These are phyloP conservation scores for Cydia splendana DNA, from an alignment of 1,140 invertebrate genomes.

Conservation along the genomic window DNA sequence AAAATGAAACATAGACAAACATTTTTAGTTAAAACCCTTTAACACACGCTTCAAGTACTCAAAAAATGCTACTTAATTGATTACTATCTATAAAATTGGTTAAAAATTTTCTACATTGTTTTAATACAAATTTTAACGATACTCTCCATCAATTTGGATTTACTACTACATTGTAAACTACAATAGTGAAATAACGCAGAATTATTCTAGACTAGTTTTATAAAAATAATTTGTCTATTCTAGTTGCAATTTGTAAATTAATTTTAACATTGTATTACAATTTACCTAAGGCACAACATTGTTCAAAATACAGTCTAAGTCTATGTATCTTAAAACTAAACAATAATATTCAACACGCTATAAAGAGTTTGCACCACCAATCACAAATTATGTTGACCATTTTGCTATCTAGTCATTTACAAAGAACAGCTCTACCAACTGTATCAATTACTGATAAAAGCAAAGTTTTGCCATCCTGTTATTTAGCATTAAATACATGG, in stretches of 20 bases:
- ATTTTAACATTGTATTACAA: slow-evolving; percentile 50
- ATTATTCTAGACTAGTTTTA: slow-evolving; percentile 44
- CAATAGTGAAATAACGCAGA: slow-evolving; percentile 28
- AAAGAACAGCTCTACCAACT: slow-evolving; percentile 57
- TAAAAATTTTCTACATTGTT: not conserved
- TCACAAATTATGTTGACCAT: slow-evolving; percentile 58
- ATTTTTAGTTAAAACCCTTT: slow-evolving; percentile 47
- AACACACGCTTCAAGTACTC: slow-evolving; percentile 50
- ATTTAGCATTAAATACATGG: not conserved
- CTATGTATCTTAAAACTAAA: slow-evolving; percentile 70
- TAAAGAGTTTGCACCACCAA: slow-evolving; percentile 78
- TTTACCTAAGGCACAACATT: slow-evolving; percentile 69
- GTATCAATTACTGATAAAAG: slow-evolving; percentile 41
- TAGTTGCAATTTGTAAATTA: slow-evolving; percentile 43
- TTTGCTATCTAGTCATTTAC: slow-evolving; percentile 55
- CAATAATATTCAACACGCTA: slow-evolving; percentile 59
- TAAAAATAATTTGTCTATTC: slow-evolving; percentile 52
- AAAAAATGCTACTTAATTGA: slow-evolving; percentile 14
- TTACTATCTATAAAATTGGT: slow-evolving; percentile 12
- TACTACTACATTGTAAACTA: slow-evolving; percentile 28
- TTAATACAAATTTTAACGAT: not conserved
- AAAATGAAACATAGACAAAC: slow-evolving; percentile 59
- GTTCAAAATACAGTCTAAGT: slow-evolving; percentile 53
- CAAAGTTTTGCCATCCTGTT: slow-evolving; percentile 33
- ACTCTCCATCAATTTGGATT: not conserved